phyloP scores from a whole-genome alignment of 2,113 vertebrate species.

The Meles meles region DNA sequence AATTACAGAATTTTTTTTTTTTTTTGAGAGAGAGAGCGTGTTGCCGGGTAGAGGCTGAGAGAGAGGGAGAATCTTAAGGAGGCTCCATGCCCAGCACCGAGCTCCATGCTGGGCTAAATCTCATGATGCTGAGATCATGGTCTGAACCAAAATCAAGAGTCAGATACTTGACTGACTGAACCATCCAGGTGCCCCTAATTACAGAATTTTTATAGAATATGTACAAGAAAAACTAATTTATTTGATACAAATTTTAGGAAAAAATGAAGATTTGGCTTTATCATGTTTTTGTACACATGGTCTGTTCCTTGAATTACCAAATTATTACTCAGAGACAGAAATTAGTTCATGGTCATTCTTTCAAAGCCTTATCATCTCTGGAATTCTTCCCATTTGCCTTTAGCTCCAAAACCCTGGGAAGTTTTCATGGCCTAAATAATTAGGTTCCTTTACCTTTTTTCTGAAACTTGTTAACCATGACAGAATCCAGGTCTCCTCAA shows the following conservation, averaged over 20 bases:
- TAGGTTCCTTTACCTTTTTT: slow-evolving; percentile 8
- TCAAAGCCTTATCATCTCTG: slow-evolving; percentile 19
- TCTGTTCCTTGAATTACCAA: slow-evolving; percentile 59
- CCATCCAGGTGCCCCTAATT: background rate
- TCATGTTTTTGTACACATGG: background rate
- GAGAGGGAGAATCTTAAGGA: background rate
- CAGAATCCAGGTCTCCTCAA: background rate
- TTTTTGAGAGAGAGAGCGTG: too few relatives aligned
- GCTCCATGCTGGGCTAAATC: background rate
- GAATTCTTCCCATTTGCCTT: slow-evolving; percentile 54
- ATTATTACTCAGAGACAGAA: slow-evolving; percentile 65
- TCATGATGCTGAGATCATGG: background rate
- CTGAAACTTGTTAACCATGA: slow-evolving; percentile 4
- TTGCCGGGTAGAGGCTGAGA: background rate
- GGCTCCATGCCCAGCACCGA: background rate
- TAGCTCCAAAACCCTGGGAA: background rate
- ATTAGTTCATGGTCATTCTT: slow-evolving; percentile 27
- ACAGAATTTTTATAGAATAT: background rate
- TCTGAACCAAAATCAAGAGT: background rate
- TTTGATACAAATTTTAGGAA: background rate
- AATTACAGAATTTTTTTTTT: background rate
- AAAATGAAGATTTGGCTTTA: background rate
- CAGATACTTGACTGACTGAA: background rate
- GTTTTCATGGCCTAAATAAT: background rate
- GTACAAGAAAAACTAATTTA: background rate